These are phyloP conservation scores for Diplolepis rosae DNA, from an alignment of 2,888 invertebrate genomes.

Conservation along the genomic window DNA sequence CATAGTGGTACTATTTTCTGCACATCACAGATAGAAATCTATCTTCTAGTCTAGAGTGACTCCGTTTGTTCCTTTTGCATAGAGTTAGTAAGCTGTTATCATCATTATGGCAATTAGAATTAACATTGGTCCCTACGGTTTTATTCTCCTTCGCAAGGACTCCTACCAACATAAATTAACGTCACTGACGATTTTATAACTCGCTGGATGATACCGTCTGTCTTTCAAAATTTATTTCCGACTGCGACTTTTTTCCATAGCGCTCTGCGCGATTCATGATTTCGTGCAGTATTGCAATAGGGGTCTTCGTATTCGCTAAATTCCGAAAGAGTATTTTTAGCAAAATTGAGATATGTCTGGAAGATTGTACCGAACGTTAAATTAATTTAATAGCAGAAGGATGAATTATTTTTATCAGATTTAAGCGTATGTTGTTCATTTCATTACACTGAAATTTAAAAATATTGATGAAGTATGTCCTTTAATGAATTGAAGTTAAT, in stretches of 20 bases:
- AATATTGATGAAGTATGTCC: not conserved
- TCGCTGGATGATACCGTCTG: constrained; percentile 38
- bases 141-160: not conserved
- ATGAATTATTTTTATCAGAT: not conserved
- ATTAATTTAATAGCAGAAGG: not conserved
- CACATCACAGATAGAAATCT: constrained; percentile 37
- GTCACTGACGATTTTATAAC: constrained; percentile 14
- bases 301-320: not conserved
- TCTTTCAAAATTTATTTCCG: constrained; percentile 41
- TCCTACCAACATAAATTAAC: constrained; percentile 28
- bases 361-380: not conserved
- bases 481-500: not conserved
- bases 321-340: constrained; percentile 15
- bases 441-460: not conserved
- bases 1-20: constrained; percentile 33
- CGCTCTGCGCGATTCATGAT: not conserved
- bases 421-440: not conserved
- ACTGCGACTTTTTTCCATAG: constrained; percentile 24
- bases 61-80: not conserved
- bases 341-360: not conserved
- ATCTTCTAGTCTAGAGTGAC: not conserved
- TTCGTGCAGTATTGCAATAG: not conserved
- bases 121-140: constrained; percentile 32
- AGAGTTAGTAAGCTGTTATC: constrained; percentile 37
- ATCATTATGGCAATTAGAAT: constrained; percentile 48